Evolutionary conservation across 2,113 vertebrate species (phyloP).

Genomic region (Leptosomus discolor): DNA sequence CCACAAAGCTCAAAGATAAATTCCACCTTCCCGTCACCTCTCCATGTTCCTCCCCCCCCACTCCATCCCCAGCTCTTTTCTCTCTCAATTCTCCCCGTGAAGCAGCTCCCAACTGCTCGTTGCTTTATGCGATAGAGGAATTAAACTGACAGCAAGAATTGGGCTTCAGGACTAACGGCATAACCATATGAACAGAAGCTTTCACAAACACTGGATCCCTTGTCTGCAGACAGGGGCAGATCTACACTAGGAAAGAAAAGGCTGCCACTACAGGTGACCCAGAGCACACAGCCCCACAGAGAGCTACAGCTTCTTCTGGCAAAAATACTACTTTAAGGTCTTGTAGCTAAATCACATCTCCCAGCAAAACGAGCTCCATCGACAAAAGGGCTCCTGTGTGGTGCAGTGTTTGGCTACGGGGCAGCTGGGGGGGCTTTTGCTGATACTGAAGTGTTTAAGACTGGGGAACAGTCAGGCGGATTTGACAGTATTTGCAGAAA

Average conservation of each 20-base stretch:
- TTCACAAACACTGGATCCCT: not conserved
- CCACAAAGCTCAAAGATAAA: not conserved
- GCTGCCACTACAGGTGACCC: not conserved
- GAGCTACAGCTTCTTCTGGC: not conserved
- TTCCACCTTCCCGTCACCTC: not conserved
- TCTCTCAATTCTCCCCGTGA: not conserved
- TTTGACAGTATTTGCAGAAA: not conserved
- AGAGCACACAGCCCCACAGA: not conserved
- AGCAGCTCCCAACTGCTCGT: fast-evolving
- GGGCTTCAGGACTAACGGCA: not conserved
- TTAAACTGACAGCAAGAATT: not conserved
- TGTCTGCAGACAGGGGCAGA: not conserved
- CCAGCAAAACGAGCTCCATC: not conserved
- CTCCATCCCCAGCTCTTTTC: not conserved
- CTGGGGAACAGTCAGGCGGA: fast-evolving
- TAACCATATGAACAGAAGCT: not conserved
- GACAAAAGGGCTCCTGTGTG: not conserved
- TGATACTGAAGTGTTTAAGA: fast-evolving
- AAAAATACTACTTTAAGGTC: not conserved
- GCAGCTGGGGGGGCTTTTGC: not conserved
- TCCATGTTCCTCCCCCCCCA: not conserved
- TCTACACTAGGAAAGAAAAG: not conserved
- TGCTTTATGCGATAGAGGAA: not conserved
- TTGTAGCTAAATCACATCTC: not conserved
- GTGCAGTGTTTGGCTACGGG: too few relatives aligned